These are phyloP conservation scores for Gephyroberyx darwinii DNA, from an alignment of 2,797 vertebrate genomes.

Conservation along the genomic window DNA sequence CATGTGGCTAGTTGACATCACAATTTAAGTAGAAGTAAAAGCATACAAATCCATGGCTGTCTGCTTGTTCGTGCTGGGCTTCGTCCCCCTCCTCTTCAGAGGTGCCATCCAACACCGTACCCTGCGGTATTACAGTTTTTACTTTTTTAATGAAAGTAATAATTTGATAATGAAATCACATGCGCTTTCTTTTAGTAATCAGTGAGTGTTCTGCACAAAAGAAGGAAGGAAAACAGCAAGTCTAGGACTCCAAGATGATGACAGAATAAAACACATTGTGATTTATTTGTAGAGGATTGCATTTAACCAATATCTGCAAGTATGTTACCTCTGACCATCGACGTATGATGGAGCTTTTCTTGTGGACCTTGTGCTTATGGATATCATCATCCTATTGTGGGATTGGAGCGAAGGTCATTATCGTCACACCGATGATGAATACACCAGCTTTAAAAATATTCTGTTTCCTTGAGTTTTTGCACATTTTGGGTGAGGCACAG, in stretches of 20 bases:
- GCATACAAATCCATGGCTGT: constrained; percentile 23
- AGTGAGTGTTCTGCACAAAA: too few relatives aligned
- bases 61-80: constrained; percentile 10
- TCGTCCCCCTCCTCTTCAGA: constrained; percentile 36
- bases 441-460: background rate
- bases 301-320: too few relatives aligned
- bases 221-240: too few relatives aligned
- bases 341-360: constrained; percentile 13
- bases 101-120: constrained; percentile 17
- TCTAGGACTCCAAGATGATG: too few relatives aligned
- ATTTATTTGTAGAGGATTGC: too few relatives aligned
- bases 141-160: too few relatives aligned
- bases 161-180: too few relatives aligned
- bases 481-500: too few relatives aligned
- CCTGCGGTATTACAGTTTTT: constrained; percentile 53
- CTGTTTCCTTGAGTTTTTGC: background rate
- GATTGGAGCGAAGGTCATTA: background rate
- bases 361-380: background rate
- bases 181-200: too few relatives aligned
- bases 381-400: constrained; percentile 20
- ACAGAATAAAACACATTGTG: too few relatives aligned
- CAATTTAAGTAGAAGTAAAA: background rate
- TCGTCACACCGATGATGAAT: background rate
- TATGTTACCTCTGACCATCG: constrained; percentile 60
- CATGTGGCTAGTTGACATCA: background rate